Evolutionary conservation across 2,113 vertebrate genomes (phyloP), one percentile per base, ranked within the genome.

Genomic region (Bucco capensis): DNA sequence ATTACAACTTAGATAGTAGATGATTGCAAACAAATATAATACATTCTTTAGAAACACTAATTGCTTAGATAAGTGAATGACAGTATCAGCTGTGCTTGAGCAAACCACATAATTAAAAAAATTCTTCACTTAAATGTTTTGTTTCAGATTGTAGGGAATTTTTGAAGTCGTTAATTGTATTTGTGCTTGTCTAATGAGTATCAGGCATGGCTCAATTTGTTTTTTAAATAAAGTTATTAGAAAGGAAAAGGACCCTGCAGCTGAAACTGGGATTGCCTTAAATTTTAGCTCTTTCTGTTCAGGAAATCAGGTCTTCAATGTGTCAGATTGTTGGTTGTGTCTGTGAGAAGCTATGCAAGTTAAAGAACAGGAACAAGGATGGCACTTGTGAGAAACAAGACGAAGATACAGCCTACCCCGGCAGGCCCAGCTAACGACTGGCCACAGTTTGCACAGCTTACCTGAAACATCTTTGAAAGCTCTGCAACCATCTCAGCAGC

Each of bases 1-100:
- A 97, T 97, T 95, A 92, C 51, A 88, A 83, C 33, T 83, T 89
- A 93, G 91, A 92, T 97, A 96, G 95, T 93, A 97, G 95, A 94
- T 94, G 87, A 96, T 92, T 94, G 62, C 27, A 75, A 96, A 94
- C 82, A 97, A 96, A 94, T 96, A 92, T 92, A 97, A 82, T 86
- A 80, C 22, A 76, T 92, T 93, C 78, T 95, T 96, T 89, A 95
- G 92, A 97, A 96, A 93, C 65, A 66, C 44, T 97, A 96, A 97
- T 96, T 96, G 83, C 81, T 81, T 97, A 94, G 95, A 91, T 92
- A 44, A 92, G 76, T 56, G 71, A 95, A 89, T 95, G 91, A 79
- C 64, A 95, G 51, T 90, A 96, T 95, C 79, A 89, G 11, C 91
- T 96, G 54, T 80, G 69, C 80, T 71, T 87, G 33, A 81, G 65